Percentiles rank a stretch among this genome's conserved stretches.
phyloP scores from a whole-genome alignment of 2,113 vertebrate species.

The Rhea pennata region DNA sequence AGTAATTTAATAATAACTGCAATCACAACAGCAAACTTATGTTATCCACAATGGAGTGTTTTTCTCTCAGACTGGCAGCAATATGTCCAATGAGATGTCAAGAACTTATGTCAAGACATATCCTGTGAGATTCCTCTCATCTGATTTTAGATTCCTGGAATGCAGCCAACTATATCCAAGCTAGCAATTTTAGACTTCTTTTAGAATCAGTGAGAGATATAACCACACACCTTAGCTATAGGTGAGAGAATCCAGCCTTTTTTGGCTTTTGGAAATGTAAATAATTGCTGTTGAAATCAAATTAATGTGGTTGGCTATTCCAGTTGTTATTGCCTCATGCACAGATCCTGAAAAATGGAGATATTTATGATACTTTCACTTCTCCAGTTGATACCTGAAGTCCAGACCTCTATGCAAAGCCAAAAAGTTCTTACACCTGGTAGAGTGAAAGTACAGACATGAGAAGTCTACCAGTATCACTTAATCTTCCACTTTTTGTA shows the following conservation, averaged over 20 bases:
- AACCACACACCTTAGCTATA: neutral
- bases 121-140: neutral
- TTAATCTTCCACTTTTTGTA: neutral
- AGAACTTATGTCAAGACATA: neutral
- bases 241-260: neutral
- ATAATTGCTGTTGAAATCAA: neutral
- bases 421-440: neutral
- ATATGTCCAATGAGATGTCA: neutral
- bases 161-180: neutral
- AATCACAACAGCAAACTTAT: neutral
- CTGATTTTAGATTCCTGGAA: neutral
- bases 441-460: neutral
- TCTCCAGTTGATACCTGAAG: neutral
- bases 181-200: neutral
- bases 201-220: neutral
- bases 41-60: neutral
- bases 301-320: neutral
- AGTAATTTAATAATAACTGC: neutral
- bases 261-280: neutral
- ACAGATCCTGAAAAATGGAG: fast-evolving
- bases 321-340: neutral
- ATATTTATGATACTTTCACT: neutral
- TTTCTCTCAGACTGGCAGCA: neutral
- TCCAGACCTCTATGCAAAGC: neutral
- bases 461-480: neutral